Evolutionary conservation across 2,113 vertebrate species (phyloP).

Genomic region (Prunella fulvescens): DNA sequence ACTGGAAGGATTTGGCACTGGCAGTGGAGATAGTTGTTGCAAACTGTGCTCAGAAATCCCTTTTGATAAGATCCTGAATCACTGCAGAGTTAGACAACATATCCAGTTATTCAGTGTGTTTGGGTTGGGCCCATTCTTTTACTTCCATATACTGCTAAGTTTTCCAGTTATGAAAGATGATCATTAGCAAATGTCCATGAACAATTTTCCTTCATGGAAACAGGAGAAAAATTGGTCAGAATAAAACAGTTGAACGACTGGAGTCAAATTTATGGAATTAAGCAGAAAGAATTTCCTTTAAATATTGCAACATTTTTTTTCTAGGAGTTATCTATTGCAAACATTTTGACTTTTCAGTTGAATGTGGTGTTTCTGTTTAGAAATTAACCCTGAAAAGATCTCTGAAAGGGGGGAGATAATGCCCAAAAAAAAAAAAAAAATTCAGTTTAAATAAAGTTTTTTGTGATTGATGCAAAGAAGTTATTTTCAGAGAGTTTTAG

Average conservation of each 20-base stretch:
- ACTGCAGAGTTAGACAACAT: background rate
- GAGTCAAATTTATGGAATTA: background rate
- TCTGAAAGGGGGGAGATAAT: background rate
- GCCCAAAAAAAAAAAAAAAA: background rate
- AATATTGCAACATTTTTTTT: background rate
- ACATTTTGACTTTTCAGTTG: slow-evolving; percentile 7
- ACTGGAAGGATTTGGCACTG: background rate
- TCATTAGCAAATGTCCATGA: background rate
- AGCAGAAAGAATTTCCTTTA: background rate
- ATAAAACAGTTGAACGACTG: background rate
- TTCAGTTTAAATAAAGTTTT: background rate
- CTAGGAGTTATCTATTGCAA: background rate
- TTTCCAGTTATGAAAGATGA: background rate
- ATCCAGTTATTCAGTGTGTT: background rate
- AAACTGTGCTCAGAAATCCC: background rate
- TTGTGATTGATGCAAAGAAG: background rate
- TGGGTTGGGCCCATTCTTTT: background rate
- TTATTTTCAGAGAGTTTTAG: background rate
- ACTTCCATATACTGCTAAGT: background rate
- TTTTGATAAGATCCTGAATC: background rate
- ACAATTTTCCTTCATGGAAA: background rate
- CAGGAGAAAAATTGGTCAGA: background rate
- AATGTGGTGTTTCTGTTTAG: background rate
- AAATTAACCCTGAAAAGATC: background rate
- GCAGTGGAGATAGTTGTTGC: background rate